Evolutionary conservation across 2,797 vertebrate species (phyloP), one percentile per base, ranked within the genome.

Genomic region (Kryptolebias ocellatus): DNA sequence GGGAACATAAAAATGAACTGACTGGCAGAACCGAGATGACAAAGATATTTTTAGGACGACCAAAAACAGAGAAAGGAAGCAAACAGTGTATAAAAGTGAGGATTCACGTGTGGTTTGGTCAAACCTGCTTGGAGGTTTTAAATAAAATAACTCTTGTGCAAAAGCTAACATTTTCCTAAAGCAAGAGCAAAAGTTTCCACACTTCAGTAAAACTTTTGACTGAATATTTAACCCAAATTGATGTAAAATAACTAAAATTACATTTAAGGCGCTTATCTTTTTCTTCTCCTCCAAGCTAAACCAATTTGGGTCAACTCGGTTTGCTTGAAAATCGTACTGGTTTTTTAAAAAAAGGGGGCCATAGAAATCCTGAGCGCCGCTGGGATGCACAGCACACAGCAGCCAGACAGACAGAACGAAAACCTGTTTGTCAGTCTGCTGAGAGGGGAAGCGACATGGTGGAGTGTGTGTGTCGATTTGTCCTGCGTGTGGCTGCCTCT

Each of bases 231-330:
- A 63, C 75, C 59, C 64, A 76, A 67, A 78, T 75, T 67, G 66
- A 67, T 63, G 60, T 65, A 42, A 85, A 75, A 76, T 55, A 67
- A 78, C 67, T 81, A 77, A 76, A 83, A 85, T 85, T 74, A 74
- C 69, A 83, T 83, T 45, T 87, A 87, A 89, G 80, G 75, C 80
- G 82, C 85, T 87, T 90, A 76, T 88, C 69, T 68, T 72, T 68
- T 67, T 31, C 44, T 6, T 37, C 52, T 56, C 76, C 84, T 85
- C 20, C 57, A 12, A 86, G 81, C 79, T 70, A 74, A 80, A 79
- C 55, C 64, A 67, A 84, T 88, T 79, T 87, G 55, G 84, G 80
- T 85, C 84, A 80, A 53, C 80, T 76, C 69, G 34, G 74, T 74
- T 76, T 80, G 58, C 55, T 59, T 60, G 54, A 62, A 55, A 76